A percentile compares a stretch with the other conserved stretches of the same genome.
Evolutionary conservation across 2,888 invertebrate genomes (phyloP).

Genomic region (Heliconius ethilla): DNA sequence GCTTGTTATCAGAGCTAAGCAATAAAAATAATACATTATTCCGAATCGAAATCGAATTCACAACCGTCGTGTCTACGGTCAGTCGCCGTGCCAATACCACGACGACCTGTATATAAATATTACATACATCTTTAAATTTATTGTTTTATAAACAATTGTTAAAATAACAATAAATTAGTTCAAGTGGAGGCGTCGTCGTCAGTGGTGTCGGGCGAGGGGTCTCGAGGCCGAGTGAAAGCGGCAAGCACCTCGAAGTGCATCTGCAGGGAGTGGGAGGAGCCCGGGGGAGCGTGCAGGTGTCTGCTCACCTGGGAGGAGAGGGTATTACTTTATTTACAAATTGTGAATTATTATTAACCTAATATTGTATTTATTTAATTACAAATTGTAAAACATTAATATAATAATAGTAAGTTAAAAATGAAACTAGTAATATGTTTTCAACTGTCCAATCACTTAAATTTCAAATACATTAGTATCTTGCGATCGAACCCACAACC

Average conservation of each 20-base stretch:
- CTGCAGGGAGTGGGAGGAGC: slow-evolving; percentile 80
- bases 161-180: too few species aligned
- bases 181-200: slow-evolving; percentile 50
- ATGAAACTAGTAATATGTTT: too few species aligned
- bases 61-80: background rate
- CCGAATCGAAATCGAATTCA: background rate
- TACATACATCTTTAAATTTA: too few species aligned
- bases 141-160: too few species aligned
- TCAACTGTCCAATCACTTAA: too few species aligned
- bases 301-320: slow-evolving; percentile 30
- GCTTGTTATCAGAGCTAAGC: background rate
- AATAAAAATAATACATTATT: background rate
- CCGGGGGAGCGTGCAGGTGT: slow-evolving; percentile 54
- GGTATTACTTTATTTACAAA: background rate
- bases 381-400: background rate
- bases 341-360: background rate
- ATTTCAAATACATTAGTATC: too few species aligned
- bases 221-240: slow-evolving; percentile 73
- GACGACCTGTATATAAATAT: background rate
- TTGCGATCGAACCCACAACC: background rate
- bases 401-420: too few species aligned
- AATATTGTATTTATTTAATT: background rate
- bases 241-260: slow-evolving; percentile 90
- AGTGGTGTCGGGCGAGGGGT: slow-evolving; percentile 46
- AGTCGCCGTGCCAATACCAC: background rate